Evolutionary conservation across 2,888 invertebrate genomes (phyloP).

Genomic region (Latheticus oryzae): DNA sequence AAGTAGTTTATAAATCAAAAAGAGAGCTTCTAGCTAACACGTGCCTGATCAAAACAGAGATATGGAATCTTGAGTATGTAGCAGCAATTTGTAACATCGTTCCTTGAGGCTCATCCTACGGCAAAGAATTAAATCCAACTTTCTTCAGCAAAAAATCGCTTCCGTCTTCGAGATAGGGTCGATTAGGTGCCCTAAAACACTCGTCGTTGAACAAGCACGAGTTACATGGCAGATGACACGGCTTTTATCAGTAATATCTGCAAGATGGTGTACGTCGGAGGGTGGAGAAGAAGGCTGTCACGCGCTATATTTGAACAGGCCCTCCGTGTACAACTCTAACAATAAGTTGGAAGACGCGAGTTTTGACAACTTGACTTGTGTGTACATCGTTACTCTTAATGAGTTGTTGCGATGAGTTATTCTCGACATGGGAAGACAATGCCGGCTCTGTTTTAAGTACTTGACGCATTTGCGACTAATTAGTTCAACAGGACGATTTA

Average conservation of each 20-base stretch:
- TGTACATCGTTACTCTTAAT: slow-evolving; percentile 39
- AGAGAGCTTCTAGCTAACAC: too few relatives aligned
- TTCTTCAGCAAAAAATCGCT: slow-evolving; percentile 14
- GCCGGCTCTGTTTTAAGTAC: slow-evolving; percentile 27
- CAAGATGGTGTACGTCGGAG: slow-evolving; percentile 42
- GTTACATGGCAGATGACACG: slow-evolving; percentile 47
- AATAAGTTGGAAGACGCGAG: slow-evolving; percentile 32
- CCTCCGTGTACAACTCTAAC: slow-evolving; percentile 30
- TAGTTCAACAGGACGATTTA: too few relatives aligned
- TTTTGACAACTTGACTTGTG: slow-evolving; percentile 42
- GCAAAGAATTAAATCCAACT: slow-evolving; percentile 24
- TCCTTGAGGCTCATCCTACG: slow-evolving; percentile 1
- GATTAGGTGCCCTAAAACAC: slow-evolving; percentile 34
- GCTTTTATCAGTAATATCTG: slow-evolving; percentile 47
- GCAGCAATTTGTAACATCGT: slow-evolving; percentile 18
- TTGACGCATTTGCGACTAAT: too few relatives aligned
- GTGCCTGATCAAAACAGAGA: slow-evolving; percentile 20
- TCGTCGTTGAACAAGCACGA: slow-evolving; percentile 22
- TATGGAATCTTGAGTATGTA: slow-evolving; percentile 32
- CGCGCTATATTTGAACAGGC: slow-evolving; percentile 41
- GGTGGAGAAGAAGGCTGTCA: slow-evolving; percentile 36
- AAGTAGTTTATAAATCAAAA: too few relatives aligned
- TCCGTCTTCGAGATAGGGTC: neutral
- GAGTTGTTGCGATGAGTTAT: slow-evolving; percentile 40
- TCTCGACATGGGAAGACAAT: slow-evolving; percentile 34